A percentile compares a stretch with the other conserved stretches of the same genome.
These are phyloP conservation scores for Yponomeuta evonymella DNA, from an alignment of 2,888 invertebrate species.

Conservation along the genomic window DNA sequence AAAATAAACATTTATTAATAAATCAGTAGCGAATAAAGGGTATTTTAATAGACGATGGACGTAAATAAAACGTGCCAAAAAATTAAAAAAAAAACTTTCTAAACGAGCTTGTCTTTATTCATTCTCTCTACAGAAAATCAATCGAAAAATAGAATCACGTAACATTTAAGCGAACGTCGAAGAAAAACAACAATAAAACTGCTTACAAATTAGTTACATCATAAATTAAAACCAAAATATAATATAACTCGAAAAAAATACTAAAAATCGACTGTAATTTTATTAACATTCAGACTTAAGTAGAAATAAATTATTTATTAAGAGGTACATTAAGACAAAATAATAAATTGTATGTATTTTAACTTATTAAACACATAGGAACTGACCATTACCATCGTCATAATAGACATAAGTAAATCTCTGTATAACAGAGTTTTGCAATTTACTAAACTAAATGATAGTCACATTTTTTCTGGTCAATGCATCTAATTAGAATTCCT, in stretches of 20 bases:
- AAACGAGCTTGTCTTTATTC: conserved; percentile 67
- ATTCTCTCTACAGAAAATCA: conserved; percentile 57
- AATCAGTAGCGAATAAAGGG: background rate
- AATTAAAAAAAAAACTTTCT: conserved; percentile 31
- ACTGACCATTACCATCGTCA: conserved; percentile 10
- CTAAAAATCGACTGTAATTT: background rate
- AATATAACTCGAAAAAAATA: conserved; percentile 38
- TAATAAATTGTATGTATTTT: conserved; percentile 9
- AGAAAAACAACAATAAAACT: conserved; percentile 44
- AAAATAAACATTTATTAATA: background rate
- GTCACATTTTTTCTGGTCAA: conserved; percentile 1
- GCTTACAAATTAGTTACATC: conserved; percentile 33
- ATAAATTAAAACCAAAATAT: conserved; percentile 31
- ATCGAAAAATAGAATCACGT: conserved; percentile 70
- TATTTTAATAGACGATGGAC: background rate
- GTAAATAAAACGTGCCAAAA: conserved; percentile 26
- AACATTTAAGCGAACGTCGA: conserved; percentile 48
- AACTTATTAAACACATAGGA: conserved; percentile 13
- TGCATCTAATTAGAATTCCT: background rate
- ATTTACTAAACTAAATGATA: conserved; percentile 6
- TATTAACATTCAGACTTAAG: conserved; percentile 8
- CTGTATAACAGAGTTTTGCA: conserved; percentile 13
- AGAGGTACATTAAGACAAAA: conserved; percentile 11
- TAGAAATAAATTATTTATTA: background rate
- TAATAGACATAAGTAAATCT: background rate